A percentile compares a stretch with the other conserved stretches of the same genome.
These are phyloP conservation scores for Perca fluviatilis DNA, from an alignment of 2,113 vertebrate genomes.

Conservation along the genomic window DNA sequence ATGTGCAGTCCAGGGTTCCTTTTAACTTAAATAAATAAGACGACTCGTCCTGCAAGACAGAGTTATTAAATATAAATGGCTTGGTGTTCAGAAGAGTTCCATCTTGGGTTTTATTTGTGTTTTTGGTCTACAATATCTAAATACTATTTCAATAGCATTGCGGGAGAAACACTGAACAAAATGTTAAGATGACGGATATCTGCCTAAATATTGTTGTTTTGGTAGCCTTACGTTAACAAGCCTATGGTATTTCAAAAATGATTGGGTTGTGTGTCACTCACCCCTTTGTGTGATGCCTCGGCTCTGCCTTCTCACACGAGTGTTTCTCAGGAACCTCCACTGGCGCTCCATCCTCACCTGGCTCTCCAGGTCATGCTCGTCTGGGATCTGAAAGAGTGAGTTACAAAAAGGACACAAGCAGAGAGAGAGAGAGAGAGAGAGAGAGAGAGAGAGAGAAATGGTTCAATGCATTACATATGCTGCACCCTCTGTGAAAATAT, in stretches of 20 bases:
- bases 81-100: too few species aligned
- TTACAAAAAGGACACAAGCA: neutral
- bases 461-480: too few species aligned
- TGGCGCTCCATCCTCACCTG: conserved; percentile 96
- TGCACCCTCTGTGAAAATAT: too few species aligned
- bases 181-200: too few species aligned
- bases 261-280: conserved; percentile 63
- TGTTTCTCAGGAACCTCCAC: conserved; percentile 95
- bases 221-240: neutral
- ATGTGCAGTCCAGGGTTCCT: too few species aligned
- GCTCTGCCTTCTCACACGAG: conserved; percentile 90
- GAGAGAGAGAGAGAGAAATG: too few species aligned
- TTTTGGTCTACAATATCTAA: too few species aligned
- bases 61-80: neutral
- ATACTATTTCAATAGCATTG: neutral
- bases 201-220: neutral
- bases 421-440: too few species aligned
- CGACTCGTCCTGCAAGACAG: neutral
- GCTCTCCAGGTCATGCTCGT: conserved; percentile 96
- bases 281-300: conserved; percentile 92
- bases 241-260: neutral
- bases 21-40: neutral
- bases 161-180: neutral
- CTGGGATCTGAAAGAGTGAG: conserved; percentile 87
- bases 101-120: too few species aligned